Conservation (phyloP, 2,797 vertebrate genomes). For the Diceros bicornis region DNA sequence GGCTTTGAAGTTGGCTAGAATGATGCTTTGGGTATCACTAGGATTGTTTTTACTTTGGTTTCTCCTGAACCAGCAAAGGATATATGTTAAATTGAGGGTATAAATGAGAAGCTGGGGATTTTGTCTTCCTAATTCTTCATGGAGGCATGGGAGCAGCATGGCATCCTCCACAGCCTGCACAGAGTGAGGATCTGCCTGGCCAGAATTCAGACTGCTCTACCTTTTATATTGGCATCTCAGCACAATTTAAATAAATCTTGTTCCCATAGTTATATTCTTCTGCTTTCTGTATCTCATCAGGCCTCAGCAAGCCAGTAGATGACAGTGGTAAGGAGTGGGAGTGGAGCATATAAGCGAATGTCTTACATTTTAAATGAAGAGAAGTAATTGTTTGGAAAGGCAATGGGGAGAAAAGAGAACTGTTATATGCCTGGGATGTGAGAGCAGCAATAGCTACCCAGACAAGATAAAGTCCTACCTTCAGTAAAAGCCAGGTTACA, state of each 20-base stretch:
- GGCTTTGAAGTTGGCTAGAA: not conserved
- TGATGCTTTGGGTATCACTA: not conserved
- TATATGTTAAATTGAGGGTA: not conserved
- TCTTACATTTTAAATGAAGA: not conserved
- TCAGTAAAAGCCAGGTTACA: not conserved
- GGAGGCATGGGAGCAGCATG: not conserved
- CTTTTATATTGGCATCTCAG: not conserved
- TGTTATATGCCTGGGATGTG: not conserved
- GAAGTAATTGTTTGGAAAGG: not conserved
- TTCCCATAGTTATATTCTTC: not conserved
- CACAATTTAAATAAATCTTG: not conserved
- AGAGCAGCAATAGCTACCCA: not conserved
- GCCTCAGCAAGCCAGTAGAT: not conserved
- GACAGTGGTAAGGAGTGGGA: not conserved
- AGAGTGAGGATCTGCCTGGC: not conserved
- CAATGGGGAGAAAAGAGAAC: not conserved
- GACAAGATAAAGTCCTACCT: not conserved
- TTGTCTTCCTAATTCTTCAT: not conserved
- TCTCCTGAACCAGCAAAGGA: not conserved
- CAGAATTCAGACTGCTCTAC: not conserved
- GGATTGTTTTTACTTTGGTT: not conserved
- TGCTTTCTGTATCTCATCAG: constrained; percentile 1
- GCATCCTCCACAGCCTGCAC: not conserved
- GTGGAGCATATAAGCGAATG: not conserved
- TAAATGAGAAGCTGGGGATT: not conserved